phyloP scores from a whole-genome alignment of 2,888 invertebrate species.

The Andricus quercusramuli region DNA sequence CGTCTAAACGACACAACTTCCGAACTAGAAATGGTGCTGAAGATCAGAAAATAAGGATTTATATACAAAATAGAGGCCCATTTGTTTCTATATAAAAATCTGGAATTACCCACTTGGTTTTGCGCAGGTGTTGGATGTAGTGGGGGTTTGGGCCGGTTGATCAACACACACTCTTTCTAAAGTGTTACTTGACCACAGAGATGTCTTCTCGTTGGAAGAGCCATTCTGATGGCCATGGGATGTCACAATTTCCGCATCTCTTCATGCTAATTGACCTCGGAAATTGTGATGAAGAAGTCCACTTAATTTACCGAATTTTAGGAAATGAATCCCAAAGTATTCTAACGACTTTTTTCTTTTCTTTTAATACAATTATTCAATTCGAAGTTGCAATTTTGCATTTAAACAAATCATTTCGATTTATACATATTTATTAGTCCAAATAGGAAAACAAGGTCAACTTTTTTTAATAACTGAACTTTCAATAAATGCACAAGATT shows the following conservation, averaged over 20 bases:
- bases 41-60: not conserved
- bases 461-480: too few species aligned
- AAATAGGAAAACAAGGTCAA: too few species aligned
- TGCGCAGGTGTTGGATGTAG: constrained; percentile 11
- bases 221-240: constrained; percentile 22
- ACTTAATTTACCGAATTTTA: not conserved
- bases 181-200: not conserved
- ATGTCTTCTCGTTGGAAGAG: constrained; percentile 5
- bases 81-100: not conserved
- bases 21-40: constrained; percentile 10
- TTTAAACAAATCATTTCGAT: not conserved
- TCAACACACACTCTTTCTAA: not conserved
- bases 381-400: not conserved
- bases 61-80: constrained; percentile 22
- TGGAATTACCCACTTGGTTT: constrained; percentile 9
- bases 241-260: constrained; percentile 2
- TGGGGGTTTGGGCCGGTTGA: constrained; percentile 29
- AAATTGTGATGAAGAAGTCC: constrained; percentile 2
- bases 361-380: not conserved
- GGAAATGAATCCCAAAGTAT: not conserved
- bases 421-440: too few species aligned
- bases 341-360: not conserved
- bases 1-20: constrained; percentile 1
- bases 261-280: constrained; percentile 9
- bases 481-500: too few species aligned